Conservation (phyloP, 2,113 vertebrate genomes). For the Antennarius striatus region DNA sequence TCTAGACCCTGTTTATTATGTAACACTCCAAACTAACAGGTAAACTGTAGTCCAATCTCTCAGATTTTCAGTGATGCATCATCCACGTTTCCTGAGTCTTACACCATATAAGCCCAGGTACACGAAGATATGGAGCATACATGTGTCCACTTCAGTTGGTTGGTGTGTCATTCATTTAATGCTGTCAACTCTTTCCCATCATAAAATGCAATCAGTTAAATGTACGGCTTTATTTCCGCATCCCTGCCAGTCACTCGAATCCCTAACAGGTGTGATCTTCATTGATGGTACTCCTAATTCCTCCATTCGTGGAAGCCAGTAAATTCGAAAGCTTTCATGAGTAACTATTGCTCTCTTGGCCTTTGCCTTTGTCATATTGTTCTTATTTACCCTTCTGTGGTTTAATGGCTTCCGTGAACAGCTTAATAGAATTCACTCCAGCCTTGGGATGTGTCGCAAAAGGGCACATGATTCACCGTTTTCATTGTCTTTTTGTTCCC, state of each 20-base stretch:
- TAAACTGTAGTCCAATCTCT: constrained; percentile 37
- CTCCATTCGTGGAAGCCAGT: constrained; percentile 24
- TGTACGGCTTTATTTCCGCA: constrained; percentile 14
- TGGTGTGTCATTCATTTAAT: not conserved
- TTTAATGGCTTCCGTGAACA: constrained; percentile 66
- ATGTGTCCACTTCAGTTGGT: not conserved
- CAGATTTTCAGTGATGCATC: no score
- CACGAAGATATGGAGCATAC: not conserved
- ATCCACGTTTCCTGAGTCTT: not conserved
- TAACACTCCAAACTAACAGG: constrained; percentile 51
- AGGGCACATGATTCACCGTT: constrained; percentile 56
- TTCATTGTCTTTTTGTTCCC: constrained; percentile 41
- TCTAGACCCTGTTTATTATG: constrained; percentile 60
- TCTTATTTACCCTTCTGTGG: constrained; percentile 63
- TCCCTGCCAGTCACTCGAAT: not conserved
- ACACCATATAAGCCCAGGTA: not conserved
- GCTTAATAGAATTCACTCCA: constrained; percentile 59
- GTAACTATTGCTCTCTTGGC: constrained; percentile 43
- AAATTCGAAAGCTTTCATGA: constrained; percentile 50
- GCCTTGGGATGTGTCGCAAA: constrained; percentile 53
- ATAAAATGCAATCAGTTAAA: constrained; percentile 13
- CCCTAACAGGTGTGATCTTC: no score
- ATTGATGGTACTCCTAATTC: constrained; percentile 36
- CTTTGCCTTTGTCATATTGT: constrained; percentile 46
- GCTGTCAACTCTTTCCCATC: not conserved